These are phyloP conservation scores for Pituophis catenifer DNA, from an alignment of 2,113 vertebrate genomes.

Conservation along the genomic window DNA sequence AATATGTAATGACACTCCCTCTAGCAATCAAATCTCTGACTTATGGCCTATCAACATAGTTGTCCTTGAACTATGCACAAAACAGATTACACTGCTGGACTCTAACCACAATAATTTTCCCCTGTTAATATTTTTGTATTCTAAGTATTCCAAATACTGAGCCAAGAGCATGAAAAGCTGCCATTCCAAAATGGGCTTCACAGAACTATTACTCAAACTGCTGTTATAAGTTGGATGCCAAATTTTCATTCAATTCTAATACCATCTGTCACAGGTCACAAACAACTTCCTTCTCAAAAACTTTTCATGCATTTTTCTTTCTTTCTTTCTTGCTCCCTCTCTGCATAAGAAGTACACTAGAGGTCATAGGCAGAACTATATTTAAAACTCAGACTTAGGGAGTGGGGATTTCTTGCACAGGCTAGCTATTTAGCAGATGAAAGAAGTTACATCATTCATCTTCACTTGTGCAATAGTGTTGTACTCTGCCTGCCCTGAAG, in stretches of 20 bases:
- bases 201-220: background rate
- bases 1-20: background rate
- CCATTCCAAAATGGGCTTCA: background rate
- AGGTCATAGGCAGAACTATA: background rate
- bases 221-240: background rate
- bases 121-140: background rate
- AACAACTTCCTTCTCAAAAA: background rate
- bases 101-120: background rate
- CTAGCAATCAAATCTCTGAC: background rate
- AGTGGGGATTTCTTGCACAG: background rate
- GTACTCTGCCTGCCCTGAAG: background rate
- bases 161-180: background rate
- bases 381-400: background rate
- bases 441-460: background rate
- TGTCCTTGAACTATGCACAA: background rate
- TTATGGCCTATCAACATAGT: background rate
- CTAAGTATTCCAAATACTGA: background rate
- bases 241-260: background rate
- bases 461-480: background rate
- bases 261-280: background rate
- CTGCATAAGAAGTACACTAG: background rate
- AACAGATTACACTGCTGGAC: background rate
- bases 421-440: background rate
- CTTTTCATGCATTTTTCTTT: background rate
- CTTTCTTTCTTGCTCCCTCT: background rate